A percentile compares a stretch with the other conserved stretches of the same genome.
phyloP scores from a whole-genome alignment of 1,140 invertebrate genomes.

The Drosophila equinoxialis region DNA sequence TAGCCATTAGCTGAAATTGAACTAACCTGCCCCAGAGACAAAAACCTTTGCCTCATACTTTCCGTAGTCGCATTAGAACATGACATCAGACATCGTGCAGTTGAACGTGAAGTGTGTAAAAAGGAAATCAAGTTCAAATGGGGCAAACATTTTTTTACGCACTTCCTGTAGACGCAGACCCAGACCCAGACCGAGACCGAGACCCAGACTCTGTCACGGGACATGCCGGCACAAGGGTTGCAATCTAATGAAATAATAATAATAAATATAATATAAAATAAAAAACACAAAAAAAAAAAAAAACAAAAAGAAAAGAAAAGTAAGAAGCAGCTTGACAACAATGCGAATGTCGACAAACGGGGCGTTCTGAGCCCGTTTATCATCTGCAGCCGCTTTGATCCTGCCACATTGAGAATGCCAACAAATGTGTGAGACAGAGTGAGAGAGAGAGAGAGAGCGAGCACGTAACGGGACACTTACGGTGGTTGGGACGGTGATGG shows the following conservation, averaged over 20 bases:
- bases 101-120: not conserved
- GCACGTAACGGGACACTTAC: conserved; percentile 46
- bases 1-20: conserved; percentile 12
- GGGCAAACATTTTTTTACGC: conserved; percentile 51
- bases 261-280: conserved; percentile 54
- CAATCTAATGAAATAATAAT: conserved; percentile 80
- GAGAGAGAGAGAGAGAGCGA: conserved; percentile 8
- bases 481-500: conserved; percentile 1
- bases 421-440: too few relatives aligned
- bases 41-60: not conserved
- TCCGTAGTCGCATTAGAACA: not conserved
- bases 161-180: conserved; percentile 21
- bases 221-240: conserved; percentile 56
- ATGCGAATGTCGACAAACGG: conserved; percentile 16
- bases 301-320: not conserved
- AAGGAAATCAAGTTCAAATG: conserved; percentile 18
- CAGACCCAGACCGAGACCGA: not conserved
- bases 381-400: conserved; percentile 55
- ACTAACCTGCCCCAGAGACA: conserved; percentile 24
- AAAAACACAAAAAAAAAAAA: not conserved
- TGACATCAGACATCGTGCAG: conserved; percentile 9
- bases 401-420: conserved; percentile 23
- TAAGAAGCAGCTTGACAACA: conserved; percentile 35
- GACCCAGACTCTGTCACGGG: conserved; percentile 15
- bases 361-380: conserved; percentile 44